Conservation (phyloP, 2,797 vertebrate species). For the Eospalax fontanierii region DNA sequence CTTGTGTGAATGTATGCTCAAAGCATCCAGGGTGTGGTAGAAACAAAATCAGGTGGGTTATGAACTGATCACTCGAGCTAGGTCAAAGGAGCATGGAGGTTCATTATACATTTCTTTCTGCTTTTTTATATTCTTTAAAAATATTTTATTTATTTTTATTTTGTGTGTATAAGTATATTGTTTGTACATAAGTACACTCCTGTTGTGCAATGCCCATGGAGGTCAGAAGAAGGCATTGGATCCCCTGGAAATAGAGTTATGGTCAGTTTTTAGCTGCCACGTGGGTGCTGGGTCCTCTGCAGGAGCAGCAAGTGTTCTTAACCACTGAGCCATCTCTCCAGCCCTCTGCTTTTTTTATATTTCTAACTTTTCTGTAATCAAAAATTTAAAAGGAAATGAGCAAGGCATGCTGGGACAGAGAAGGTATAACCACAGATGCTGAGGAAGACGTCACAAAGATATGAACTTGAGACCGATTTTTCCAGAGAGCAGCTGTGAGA, state of each 20-base stretch:
- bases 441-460: not conserved
- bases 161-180: too few species aligned
- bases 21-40: not conserved
- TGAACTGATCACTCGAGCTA: not conserved
- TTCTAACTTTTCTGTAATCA: conserved; percentile 20
- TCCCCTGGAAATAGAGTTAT: too few species aligned
- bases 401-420: not conserved
- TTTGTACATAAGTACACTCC: too few species aligned
- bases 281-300: too few species aligned
- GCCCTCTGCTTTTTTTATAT: not conserved
- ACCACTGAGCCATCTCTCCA: too few species aligned
- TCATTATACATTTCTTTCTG: not conserved
- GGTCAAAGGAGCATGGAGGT: not conserved
- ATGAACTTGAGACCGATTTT: not conserved
- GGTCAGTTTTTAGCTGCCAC: too few species aligned
- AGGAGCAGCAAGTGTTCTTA: too few species aligned
- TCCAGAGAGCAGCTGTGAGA: not conserved
- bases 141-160: too few species aligned
- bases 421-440: not conserved
- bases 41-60: not conserved
- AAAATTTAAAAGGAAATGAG: not conserved
- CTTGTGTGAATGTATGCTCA: not conserved
- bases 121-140: not conserved
- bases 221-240: too few species aligned
- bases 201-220: too few species aligned